These are phyloP conservation scores for Habroteleia sp. DNA, from an alignment of 2,888 invertebrate genomes.

Conservation along the genomic window DNA sequence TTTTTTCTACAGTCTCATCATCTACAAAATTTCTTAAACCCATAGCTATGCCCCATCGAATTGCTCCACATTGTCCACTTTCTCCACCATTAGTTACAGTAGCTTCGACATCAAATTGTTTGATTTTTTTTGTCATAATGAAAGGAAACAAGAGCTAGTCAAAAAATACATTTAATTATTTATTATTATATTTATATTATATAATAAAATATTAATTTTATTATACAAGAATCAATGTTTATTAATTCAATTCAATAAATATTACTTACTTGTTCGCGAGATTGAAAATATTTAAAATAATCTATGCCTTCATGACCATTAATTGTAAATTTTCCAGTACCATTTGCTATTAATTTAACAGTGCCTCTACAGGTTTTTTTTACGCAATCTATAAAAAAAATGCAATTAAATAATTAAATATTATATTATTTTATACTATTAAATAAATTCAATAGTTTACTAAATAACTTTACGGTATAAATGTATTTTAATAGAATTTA, in stretches of 20 bases:
- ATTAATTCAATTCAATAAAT: neutral
- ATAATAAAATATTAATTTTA: too few species aligned
- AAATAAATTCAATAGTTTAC: too few species aligned
- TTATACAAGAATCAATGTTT: too few species aligned
- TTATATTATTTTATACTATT: too few species aligned
- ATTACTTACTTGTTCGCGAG: constrained; percentile 88
- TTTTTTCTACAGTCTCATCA: constrained; percentile 87
- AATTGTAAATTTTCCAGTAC: constrained; percentile 90
- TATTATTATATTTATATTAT: too few species aligned
- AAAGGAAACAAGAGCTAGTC: constrained; percentile 90
- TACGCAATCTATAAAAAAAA: constrained; percentile 83
- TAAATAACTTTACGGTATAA: too few species aligned
- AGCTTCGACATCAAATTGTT: constrained; percentile 92
- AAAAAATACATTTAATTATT: neutral
- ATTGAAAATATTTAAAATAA: constrained; percentile 88
- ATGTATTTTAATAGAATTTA: too few species aligned
- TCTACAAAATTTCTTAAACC: constrained; percentile 92
- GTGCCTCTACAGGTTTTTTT: constrained; percentile 88
- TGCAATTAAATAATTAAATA: too few species aligned
- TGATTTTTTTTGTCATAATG: constrained; percentile 88
- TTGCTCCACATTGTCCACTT: constrained; percentile 92
- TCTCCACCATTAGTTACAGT: constrained; percentile 87
- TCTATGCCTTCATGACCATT: constrained; percentile 88
- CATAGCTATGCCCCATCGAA: constrained; percentile 93
- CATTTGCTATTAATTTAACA: constrained; percentile 91